phyloP scores from a whole-genome alignment of 2,113 vertebrate genomes.

The Nothoprocta perdicaria region DNA sequence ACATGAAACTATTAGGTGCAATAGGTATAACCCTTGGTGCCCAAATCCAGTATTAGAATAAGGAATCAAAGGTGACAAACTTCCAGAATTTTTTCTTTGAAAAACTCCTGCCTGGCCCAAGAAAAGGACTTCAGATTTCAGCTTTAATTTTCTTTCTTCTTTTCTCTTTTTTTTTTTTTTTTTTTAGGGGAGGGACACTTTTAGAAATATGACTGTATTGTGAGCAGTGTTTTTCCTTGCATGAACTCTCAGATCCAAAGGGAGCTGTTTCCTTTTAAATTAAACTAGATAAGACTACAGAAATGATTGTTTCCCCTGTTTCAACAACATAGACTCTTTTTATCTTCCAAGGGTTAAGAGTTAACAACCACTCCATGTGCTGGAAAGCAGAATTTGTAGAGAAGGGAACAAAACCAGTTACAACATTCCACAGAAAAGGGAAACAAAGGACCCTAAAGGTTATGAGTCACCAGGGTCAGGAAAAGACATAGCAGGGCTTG shows the following conservation, averaged over 20 bases:
- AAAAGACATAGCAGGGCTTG: conserved; percentile 28
- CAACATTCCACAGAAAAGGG: conserved; percentile 7
- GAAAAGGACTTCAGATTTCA: not conserved
- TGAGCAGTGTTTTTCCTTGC: conserved; percentile 2
- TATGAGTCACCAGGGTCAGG: conserved; percentile 44
- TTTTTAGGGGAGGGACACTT: not conserved
- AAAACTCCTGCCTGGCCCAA: not conserved
- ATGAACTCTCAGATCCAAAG: not conserved
- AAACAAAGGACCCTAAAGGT: conserved; percentile 24
- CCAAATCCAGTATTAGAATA: not conserved
- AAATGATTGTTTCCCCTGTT: conserved; percentile 25
- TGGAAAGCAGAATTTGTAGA: conserved; percentile 18
- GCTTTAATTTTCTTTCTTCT: too few species aligned
- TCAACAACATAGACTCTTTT: not conserved
- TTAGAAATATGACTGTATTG: not conserved
- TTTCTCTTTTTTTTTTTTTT: too few species aligned
- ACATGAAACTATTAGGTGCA: not conserved
- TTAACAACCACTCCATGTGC: conserved; percentile 1
- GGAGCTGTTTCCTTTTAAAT: conserved; percentile 20
- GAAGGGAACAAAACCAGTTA: conserved; percentile 9
- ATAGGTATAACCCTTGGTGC: too few species aligned
- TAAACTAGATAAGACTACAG: conserved; percentile 12
- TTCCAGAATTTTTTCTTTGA: not conserved
- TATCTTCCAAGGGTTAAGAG: conserved; percentile 26
- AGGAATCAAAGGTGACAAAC: not conserved